These are phyloP conservation scores for Apodemus speciosus DNA, from an alignment of 2,113 vertebrate species.

Conservation along the genomic window DNA sequence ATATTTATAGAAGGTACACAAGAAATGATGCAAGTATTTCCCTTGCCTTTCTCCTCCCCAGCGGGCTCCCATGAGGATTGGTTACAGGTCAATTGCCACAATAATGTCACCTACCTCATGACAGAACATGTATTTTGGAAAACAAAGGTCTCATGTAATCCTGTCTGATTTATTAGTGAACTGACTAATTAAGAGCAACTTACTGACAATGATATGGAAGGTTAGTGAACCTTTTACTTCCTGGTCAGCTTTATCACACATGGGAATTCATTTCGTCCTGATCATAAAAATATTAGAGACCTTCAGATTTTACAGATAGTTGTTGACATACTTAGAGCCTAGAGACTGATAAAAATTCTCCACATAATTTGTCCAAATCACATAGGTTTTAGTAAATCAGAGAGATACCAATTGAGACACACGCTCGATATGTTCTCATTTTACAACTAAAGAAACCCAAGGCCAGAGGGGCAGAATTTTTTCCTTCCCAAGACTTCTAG, in stretches of 20 bases:
- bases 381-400: neutral
- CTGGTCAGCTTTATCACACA: neutral
- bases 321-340: neutral
- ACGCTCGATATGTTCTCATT: neutral
- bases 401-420: neutral
- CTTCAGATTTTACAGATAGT: neutral
- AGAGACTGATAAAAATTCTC: neutral
- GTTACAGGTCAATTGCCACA: conserved; percentile 50
- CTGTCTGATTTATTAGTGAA: conserved; percentile 3
- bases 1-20: neutral
- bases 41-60: neutral
- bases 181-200: neutral
- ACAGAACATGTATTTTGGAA: neutral
- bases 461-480: neutral
- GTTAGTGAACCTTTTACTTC: conserved; percentile 8
- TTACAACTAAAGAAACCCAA: neutral
- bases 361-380: neutral
- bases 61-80: neutral
- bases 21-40: neutral
- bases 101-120: neutral
- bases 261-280: neutral
- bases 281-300: neutral
- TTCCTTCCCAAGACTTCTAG: neutral
- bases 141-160: neutral
- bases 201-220: neutral